Base-by-base conservation (phyloP, 2,888 invertebrate species). In the Sinopyrophorus schimmeli region DNA sequence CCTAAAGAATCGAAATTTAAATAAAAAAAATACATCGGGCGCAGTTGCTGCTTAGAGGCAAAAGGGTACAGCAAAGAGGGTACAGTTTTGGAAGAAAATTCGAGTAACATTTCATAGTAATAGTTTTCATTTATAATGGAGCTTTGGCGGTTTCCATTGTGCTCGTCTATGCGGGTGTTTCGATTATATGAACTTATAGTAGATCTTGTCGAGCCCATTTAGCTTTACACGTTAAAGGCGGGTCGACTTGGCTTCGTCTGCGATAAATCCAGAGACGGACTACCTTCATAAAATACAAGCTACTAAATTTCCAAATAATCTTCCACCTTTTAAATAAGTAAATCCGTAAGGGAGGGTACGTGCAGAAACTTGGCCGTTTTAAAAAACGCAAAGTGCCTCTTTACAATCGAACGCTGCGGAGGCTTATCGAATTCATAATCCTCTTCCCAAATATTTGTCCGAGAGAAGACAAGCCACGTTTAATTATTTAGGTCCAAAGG, bases 201-300 rank as follows among this genome's bases (percentile, higher is more conserved):
- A 63, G 66, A 64, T 63, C 66, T 65, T 66, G 66, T 65, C 67
- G 65, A 59, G 55, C 66, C 68, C 70, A 69, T 69, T 69, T 66
- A 68, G 63, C 63, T 59, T 60, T 64, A 70, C 70, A 70, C 64
- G 69, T 64, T 64, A 69, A 70, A 62, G 69, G 70, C 70, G 70
- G 66, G 63, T 59, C 68, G 59, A 57, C 55, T 38, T 57, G 59
- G 60, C 61, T 65, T 62, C 58, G 53, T 49, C 55, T 62, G 58
- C 55, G 62, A 62, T 53, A 58, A 63, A 58, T 43, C 32, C 43
- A 43, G 43, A 43, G 18, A 14, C 43, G 43, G 43, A 34, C 43
- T 35, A n/a, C n/a, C n/a, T n/a, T 31, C n/a, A n/a, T n/a, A n/a
- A n/a, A n/a, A n/a, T n/a, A n/a, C n/a, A n/a, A n/a, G n/a, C n/a